Percentiles rank a stretch among this genome's conserved stretches.
Conservation (phyloP, 1,140 invertebrate species). For the Papilio machaon region DNA sequence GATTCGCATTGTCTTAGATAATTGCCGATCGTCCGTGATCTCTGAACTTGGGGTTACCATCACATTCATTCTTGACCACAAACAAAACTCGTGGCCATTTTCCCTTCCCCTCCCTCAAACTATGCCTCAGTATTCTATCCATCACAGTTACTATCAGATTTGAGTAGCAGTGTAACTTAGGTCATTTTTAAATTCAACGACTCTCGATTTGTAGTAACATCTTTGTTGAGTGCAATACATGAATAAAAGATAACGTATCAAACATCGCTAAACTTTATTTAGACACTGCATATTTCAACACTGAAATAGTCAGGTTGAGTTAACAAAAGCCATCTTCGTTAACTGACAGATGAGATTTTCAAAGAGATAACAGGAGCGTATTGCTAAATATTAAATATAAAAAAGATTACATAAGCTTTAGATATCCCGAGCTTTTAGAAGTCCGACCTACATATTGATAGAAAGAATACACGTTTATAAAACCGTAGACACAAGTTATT, state of each 20-base stretch:
- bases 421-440: too few species aligned
- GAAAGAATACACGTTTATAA: too few species aligned
- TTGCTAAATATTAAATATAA: background rate
- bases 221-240: background rate
- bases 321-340: constrained; percentile 7
- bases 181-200: too few species aligned
- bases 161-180: too few species aligned
- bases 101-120: too few species aligned
- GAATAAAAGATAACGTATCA: background rate
- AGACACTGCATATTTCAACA: background rate
- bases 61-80: background rate
- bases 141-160: too few species aligned
- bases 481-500: too few species aligned
- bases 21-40: constrained; percentile 46
- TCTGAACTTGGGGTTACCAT: constrained; percentile 46
- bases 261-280: background rate
- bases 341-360: background rate
- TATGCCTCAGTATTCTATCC: too few species aligned
- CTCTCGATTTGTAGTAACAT: background rate
- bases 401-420: too few species aligned
- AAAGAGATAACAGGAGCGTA: background rate
- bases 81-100: background rate
- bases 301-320: background rate
- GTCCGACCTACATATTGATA: too few species aligned
- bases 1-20: constrained; percentile 45